These are phyloP conservation scores for Sphaerophoria rueppellii DNA, from an alignment of 2,888 invertebrate genomes.

Conservation along the genomic window DNA sequence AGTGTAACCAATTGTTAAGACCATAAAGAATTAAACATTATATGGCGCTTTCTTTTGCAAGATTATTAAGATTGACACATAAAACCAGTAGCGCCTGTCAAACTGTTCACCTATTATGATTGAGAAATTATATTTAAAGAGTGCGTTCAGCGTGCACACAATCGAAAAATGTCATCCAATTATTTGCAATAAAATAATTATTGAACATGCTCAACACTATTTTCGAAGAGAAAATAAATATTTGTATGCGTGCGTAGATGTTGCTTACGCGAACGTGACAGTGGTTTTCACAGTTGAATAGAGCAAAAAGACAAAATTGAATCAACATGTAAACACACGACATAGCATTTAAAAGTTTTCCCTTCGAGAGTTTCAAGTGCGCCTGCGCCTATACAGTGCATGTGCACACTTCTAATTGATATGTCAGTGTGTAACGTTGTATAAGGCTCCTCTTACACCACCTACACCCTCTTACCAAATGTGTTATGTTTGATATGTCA, in stretches of 20 bases:
- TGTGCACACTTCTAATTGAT: slow-evolving; percentile 72
- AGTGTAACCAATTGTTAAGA: too few species aligned
- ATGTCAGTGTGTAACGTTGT: slow-evolving; percentile 66
- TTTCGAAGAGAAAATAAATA: slow-evolving; percentile 58
- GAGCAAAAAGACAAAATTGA: slow-evolving; percentile 10
- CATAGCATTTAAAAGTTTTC: slow-evolving; percentile 64
- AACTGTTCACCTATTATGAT: slow-evolving; percentile 16
- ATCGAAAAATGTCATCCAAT: slow-evolving; percentile 67
- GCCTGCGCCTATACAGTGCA: too few species aligned
- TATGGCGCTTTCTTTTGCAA: slow-evolving; percentile 22
- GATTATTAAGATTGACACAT: slow-evolving; percentile 42
- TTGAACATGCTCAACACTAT: slow-evolving; percentile 61
- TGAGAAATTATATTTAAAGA: slow-evolving; percentile 55
- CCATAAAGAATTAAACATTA: too few species aligned
- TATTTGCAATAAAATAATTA: slow-evolving; percentile 51
- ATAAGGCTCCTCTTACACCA: slow-evolving; percentile 41
- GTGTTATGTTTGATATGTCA: slow-evolving; percentile 62
- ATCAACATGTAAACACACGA: slow-evolving; percentile 63
- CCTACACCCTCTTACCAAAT: neutral
- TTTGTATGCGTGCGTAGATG: slow-evolving; percentile 22
- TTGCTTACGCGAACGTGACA: slow-evolving; percentile 49
- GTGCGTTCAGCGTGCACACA: slow-evolving; percentile 39
- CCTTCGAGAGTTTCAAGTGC: slow-evolving; percentile 45
- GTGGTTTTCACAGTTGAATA: slow-evolving; percentile 45
- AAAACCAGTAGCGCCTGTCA: slow-evolving; percentile 48